Conservation (phyloP, 2,888 invertebrate species). For the Tribolium freemani region DNA sequence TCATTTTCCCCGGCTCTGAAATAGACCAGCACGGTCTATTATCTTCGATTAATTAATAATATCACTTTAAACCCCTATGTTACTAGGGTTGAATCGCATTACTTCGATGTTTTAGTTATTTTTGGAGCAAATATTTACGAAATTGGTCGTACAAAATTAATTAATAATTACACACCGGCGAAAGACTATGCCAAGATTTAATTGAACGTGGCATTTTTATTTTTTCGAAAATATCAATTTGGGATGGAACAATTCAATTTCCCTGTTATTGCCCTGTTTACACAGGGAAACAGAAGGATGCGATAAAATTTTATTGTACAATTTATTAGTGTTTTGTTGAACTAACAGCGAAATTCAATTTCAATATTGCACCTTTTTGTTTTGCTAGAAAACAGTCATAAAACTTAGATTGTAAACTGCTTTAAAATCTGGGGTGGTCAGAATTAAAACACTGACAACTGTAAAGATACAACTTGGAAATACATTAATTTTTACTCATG, state of each 20-base stretch:
- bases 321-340: not conserved
- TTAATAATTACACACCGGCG: not conserved
- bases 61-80: not conserved
- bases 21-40: conserved; percentile 1
- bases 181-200: not conserved
- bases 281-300: not conserved
- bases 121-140: not conserved
- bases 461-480: too few relatives aligned
- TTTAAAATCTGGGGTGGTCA: too few relatives aligned
- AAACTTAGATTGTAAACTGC: not conserved
- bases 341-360: not conserved
- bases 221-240: not conserved
- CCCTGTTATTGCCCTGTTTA: not conserved
- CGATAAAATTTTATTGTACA: not conserved
- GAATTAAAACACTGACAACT: too few relatives aligned
- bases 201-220: not conserved
- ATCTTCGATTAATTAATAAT: conserved; percentile 1
- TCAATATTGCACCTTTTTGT: not conserved
- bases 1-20: conserved; percentile 2
- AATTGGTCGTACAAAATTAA: not conserved
- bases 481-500: too few relatives aligned
- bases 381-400: not conserved
- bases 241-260: not conserved
- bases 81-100: not conserved
- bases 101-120: not conserved